phyloP scores from a whole-genome alignment of 1,140 invertebrate genomes.

The Tenebrio molitor region DNA sequence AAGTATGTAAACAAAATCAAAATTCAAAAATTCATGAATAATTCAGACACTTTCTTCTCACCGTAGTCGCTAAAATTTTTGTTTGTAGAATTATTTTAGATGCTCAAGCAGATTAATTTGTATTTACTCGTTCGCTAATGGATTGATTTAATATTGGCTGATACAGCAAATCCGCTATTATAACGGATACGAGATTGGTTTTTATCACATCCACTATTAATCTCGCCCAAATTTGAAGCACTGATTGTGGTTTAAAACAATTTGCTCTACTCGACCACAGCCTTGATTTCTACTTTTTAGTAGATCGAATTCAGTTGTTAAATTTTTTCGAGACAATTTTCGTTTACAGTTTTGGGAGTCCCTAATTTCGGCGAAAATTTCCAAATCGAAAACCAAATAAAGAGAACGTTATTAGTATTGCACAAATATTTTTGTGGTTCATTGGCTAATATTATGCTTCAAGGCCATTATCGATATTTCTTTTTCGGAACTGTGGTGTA shows the following conservation, averaged over 20 bases:
- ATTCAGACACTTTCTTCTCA: constrained; percentile 20
- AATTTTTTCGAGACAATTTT: too few species aligned
- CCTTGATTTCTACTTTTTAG: too few species aligned
- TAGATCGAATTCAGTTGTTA: too few species aligned
- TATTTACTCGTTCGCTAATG: constrained; percentile 1
- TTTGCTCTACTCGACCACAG: too few species aligned
- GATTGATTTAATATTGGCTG: constrained; percentile 5
- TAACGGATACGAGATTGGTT: constrained; percentile 4
- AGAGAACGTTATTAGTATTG: constrained; percentile 2
- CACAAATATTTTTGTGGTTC: background rate
- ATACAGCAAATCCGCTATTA: constrained; percentile 4
- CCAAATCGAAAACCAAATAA: constrained; percentile 2
- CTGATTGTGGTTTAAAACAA: too few species aligned
- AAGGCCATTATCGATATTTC: background rate
- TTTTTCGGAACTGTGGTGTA: constrained; percentile 1
- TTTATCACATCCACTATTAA: constrained; percentile 1
- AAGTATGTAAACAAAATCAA: too few species aligned
- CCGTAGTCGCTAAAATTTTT: background rate
- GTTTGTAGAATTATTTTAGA: background rate
- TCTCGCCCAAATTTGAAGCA: constrained; percentile 5
- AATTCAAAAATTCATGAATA: constrained; percentile 23
- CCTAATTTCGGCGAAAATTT: too few species aligned
- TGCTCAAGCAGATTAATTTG: background rate
- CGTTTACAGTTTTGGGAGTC: too few species aligned
- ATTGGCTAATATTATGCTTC: background rate